Conservation (phyloP, 2,797 vertebrate genomes). For the Apodemus agrarius region DNA sequence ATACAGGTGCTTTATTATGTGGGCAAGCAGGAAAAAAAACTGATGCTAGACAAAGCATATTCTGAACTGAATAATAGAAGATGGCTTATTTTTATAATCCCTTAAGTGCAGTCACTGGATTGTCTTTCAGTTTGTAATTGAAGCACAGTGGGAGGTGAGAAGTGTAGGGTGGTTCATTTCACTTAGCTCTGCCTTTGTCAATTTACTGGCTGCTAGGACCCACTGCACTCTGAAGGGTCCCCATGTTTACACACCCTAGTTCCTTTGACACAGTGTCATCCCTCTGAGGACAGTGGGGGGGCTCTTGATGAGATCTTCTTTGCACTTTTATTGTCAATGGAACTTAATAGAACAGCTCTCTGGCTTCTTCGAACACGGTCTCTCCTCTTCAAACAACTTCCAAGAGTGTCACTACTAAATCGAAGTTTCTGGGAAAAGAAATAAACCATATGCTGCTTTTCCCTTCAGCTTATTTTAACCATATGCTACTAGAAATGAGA, state of each 20-base stretch:
- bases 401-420: conserved; percentile 70
- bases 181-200: conserved; percentile 45
- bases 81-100: conserved; percentile 31
- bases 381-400: conserved; percentile 66
- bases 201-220: background rate
- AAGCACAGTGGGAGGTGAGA: conserved; percentile 8
- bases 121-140: conserved; percentile 29
- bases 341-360: conserved; percentile 60
- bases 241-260: conserved; percentile 34
- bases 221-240: background rate
- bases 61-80: conserved; percentile 30
- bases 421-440: conserved; percentile 75
- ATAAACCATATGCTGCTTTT: conserved; percentile 74
- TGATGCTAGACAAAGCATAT: background rate
- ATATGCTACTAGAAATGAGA: conserved; percentile 72
- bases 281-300: background rate
- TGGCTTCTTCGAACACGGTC: conserved; percentile 36
- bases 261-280: conserved; percentile 1
- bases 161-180: conserved; percentile 30
- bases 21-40: background rate
- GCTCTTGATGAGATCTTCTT: conserved; percentile 9
- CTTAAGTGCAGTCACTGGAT: background rate
- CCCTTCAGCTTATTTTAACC: conserved; percentile 75
- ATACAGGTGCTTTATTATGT: conserved; percentile 7
- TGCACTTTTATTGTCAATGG: conserved; percentile 46